Evolutionary conservation across 2,888 invertebrate genomes (phyloP), one percentile per base, ranked within the genome.

Genomic region (Rhabditophanes sp.): DNA sequence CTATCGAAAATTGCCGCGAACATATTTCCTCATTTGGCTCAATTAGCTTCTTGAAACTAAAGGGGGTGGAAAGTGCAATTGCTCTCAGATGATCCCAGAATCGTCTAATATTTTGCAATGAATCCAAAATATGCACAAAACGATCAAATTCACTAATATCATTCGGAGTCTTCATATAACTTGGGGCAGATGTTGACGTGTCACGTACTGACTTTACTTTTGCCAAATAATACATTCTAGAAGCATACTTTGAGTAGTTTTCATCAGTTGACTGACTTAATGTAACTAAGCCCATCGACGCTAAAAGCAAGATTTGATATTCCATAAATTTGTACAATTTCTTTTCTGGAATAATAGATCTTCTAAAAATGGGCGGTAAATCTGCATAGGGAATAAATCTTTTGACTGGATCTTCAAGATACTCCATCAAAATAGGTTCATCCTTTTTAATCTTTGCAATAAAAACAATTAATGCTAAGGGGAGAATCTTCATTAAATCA

Each of bases 71-170:
- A 5, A 41, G 46, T 5, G 46, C 50, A 24, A 58, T 47, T 5
- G 57, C 58, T 28, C 55, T 37, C 7, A 58, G 33, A 31, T 58
- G 57, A 23, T 50, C 45, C 58, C 58, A 58, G 35, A 44, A 58
- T 24, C 22, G 15, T 20, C 36, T 30, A 18, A 46, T 30, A 23
- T 46, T 37, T 33, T 42, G 6, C 11, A 8, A 33, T n/a, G 19
- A 33, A 9, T 33, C 8, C 8, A 11, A 33, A n/a, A 30, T 2
- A 32, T 32, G 9, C 2, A 30, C 25, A 14, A 30, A 33, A 33
- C 2, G 2, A 37, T n/a, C 9, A 3, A 3, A 35, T 35, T 8
- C 2, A 32, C 1, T 9, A n/a, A n/a, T n/a, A n/a, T n/a, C n/a
- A n/a, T n/a, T n/a, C n/a, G n/a, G n/a, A n/a, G n/a, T n/a, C n/a